Percentiles rank a stretch among this genome's conserved stretches.
Conservation (phyloP, 2,113 vertebrate species). For the Mesocricetus auratus region DNA sequence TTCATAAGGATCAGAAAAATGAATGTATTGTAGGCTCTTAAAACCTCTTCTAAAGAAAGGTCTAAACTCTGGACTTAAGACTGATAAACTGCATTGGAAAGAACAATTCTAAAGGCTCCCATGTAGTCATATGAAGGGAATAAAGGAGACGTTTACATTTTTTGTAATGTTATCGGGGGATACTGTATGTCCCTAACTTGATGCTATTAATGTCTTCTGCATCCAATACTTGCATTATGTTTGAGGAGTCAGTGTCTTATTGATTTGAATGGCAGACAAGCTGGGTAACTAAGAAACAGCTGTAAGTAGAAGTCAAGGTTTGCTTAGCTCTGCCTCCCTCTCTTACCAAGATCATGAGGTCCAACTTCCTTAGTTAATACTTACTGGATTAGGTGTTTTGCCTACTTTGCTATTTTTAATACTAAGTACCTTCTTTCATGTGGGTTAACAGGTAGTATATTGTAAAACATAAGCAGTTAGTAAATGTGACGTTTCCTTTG, state of each 20-base stretch:
- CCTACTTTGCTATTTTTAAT: conserved; percentile 27
- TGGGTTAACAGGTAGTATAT: not conserved
- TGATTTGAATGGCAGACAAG: not conserved
- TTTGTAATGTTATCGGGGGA: not conserved
- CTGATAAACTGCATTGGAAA: not conserved
- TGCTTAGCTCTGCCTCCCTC: not conserved
- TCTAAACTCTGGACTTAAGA: not conserved
- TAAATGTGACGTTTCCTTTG: not conserved
- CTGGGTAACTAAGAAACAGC: not conserved
- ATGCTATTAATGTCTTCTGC: not conserved
- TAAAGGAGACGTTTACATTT: not conserved
- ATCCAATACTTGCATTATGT: not conserved
- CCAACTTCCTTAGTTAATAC: not conserved
- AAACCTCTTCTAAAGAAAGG: not conserved
- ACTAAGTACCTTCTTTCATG: conserved; percentile 25
- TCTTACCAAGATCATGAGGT: not conserved
- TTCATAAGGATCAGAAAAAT: not conserved
- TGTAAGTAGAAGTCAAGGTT: not conserved
- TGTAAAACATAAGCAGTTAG: not conserved
- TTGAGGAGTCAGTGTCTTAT: not conserved
- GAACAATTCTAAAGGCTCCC: not conserved
- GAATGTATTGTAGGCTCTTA: not conserved
- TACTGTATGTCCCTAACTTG: not conserved
- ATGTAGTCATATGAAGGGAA: not conserved
- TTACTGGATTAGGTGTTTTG: not conserved